Percentiles rank a stretch among this genome's conserved stretches.
Conservation (phyloP, 2,797 vertebrate species). For the Cossypha caffra region DNA sequence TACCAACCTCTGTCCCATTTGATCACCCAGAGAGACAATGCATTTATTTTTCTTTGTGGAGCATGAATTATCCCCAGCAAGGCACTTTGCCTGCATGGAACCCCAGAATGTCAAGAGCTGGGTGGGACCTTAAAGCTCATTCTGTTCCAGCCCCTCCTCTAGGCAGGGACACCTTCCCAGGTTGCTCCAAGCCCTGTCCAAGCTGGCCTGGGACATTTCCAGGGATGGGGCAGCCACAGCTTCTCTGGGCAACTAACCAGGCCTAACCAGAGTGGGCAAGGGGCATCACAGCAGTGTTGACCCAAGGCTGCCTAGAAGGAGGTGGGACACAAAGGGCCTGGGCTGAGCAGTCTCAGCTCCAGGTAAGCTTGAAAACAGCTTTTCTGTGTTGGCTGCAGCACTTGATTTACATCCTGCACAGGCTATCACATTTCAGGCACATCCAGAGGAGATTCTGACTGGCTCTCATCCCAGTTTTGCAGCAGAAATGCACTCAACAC, state of each 20-base stretch:
- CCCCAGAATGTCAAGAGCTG: background rate
- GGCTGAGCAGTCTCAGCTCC: background rate
- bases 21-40: background rate
- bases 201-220: rapidly evolving
- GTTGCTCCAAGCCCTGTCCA: rapidly evolving
- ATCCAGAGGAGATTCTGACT: background rate
- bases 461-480: background rate
- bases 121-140: background rate
- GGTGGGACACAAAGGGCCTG: background rate
- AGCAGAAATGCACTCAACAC: background rate
- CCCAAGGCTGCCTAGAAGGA: background rate
- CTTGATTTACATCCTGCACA: background rate
- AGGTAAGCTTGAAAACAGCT: background rate
- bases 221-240: background rate
- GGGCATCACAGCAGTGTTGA: background rate
- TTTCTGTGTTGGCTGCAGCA: background rate
- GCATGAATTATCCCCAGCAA: background rate
- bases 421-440: rapidly evolving
- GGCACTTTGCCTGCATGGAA: background rate
- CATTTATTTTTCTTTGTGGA: background rate
- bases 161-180: background rate
- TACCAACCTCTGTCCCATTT: background rate
- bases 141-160: rapidly evolving
- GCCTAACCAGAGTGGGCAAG: rapidly evolving
- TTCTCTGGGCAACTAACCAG: background rate